These are phyloP conservation scores for Galeruca laticollis DNA, from an alignment of 2,888 invertebrate genomes.

Conservation along the genomic window DNA sequence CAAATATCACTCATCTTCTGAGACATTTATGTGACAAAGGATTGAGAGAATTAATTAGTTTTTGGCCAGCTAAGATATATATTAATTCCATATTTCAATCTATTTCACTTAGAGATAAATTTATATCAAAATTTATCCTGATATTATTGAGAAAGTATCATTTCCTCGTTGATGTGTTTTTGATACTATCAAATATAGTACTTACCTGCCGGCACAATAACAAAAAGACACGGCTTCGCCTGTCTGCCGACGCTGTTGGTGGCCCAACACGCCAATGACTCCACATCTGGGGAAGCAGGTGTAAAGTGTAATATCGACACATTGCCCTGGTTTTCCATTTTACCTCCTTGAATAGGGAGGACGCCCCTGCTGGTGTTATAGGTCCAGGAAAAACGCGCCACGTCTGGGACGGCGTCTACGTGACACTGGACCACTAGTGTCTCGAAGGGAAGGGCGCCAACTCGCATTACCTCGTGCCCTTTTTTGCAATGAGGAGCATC, in stretches of 20 bases:
- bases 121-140: too few species aligned
- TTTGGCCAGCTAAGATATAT: too few species aligned
- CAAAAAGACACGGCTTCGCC: constrained; percentile 83
- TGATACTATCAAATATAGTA: not conserved
- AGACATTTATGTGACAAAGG: too few species aligned
- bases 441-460: constrained; percentile 81
- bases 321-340: constrained; percentile 69
- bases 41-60: too few species aligned
- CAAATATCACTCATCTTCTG: too few species aligned
- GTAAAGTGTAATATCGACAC: constrained; percentile 71
- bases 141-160: too few species aligned
- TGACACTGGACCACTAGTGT: constrained; percentile 82
- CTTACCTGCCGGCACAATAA: constrained; percentile 85
- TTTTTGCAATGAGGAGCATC: constrained; percentile 84
- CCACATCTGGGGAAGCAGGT: constrained; percentile 75
- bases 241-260: constrained; percentile 87
- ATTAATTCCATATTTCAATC: too few species aligned
- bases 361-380: constrained; percentile 83
- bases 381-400: constrained; percentile 85
- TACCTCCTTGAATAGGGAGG: constrained; percentile 76
- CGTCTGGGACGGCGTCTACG: constrained; percentile 82
- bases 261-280: constrained; percentile 90
- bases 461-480: constrained; percentile 77
- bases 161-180: not conserved
- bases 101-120: too few species aligned